Evolutionary conservation across 1,140 invertebrate species (phyloP).

Genomic region (Trichoplusia ni): DNA sequence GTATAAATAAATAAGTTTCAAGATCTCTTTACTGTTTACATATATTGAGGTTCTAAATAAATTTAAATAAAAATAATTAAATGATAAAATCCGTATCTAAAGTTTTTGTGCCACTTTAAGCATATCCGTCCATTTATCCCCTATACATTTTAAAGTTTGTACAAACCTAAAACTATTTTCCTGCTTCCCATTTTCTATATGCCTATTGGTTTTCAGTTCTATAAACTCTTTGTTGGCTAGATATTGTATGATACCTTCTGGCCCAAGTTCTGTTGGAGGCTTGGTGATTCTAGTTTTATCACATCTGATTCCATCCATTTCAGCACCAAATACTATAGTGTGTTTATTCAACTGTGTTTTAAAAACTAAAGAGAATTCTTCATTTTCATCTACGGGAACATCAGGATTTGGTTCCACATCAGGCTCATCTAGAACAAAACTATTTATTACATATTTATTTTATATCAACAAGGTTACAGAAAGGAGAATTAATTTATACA

Average conservation of each 20-base stretch:
- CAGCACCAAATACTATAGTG: slow-evolving; percentile 84
- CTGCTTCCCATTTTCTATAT: slow-evolving; percentile 80
- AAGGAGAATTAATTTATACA: too few species aligned
- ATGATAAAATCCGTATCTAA: too few species aligned
- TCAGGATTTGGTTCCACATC: slow-evolving; percentile 57
- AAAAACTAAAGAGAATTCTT: slow-evolving; percentile 86
- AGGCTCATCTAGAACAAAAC: slow-evolving; percentile 52
- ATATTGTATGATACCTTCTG: slow-evolving; percentile 59
- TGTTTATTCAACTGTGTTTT: slow-evolving; percentile 82
- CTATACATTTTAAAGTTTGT: neutral
- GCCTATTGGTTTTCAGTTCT: slow-evolving; percentile 87
- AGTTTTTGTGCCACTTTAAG: too few species aligned
- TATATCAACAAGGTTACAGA: too few species aligned
- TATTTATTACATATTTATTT: neutral
- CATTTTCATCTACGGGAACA: slow-evolving; percentile 83
- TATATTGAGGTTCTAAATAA: too few species aligned
- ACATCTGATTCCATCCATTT: slow-evolving; percentile 85
- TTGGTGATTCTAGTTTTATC: slow-evolving; percentile 48
- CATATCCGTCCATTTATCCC: too few species aligned
- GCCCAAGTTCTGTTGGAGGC: slow-evolving; percentile 46
- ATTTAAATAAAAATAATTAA: slow-evolving; percentile 7
- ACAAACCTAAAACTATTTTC: slow-evolving; percentile 81
- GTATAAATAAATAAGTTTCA: too few species aligned
- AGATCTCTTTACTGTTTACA: too few species aligned
- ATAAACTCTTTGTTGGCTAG: slow-evolving; percentile 82